A percentile compares a stretch with the other conserved stretches of the same genome.
These are phyloP conservation scores for Synergus gifuensis DNA, from an alignment of 2,888 invertebrate species.

Conservation along the genomic window DNA sequence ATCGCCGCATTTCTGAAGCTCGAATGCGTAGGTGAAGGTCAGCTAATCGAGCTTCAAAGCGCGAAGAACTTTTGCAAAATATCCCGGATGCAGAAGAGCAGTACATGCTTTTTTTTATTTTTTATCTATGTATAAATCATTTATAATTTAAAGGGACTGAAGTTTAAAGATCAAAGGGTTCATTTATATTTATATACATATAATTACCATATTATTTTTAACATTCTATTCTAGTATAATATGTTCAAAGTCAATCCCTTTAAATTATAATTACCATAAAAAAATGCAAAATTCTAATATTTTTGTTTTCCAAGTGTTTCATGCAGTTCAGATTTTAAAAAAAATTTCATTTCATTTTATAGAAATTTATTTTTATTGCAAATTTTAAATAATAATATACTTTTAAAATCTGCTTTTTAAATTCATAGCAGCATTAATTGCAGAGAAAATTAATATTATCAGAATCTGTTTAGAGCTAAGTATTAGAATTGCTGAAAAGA, in stretches of 20 bases:
- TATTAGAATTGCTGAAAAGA: constrained; percentile 9
- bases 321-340: not conserved
- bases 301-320: not conserved
- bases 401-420: constrained; percentile 9
- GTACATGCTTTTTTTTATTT: constrained; percentile 2
- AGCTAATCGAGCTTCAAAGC: constrained; percentile 29
- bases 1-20: constrained; percentile 45
- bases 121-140: constrained; percentile 10
- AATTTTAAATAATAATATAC: not conserved
- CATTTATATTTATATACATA: not conserved
- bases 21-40: constrained; percentile 45
- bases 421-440: constrained; percentile 28
- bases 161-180: not conserved
- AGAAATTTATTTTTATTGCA: not conserved
- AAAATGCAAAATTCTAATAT: not conserved
- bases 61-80: not conserved
- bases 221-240: not conserved
- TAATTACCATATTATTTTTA: not conserved
- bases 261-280: not conserved
- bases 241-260: not conserved
- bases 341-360: too few species aligned
- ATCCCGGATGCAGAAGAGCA: not conserved
- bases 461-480: not conserved
- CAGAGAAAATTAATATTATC: not conserved
- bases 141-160: constrained; percentile 14